phyloP scores from a whole-genome alignment of 2,888 invertebrate species.

The Schizotus pectinicornis region DNA sequence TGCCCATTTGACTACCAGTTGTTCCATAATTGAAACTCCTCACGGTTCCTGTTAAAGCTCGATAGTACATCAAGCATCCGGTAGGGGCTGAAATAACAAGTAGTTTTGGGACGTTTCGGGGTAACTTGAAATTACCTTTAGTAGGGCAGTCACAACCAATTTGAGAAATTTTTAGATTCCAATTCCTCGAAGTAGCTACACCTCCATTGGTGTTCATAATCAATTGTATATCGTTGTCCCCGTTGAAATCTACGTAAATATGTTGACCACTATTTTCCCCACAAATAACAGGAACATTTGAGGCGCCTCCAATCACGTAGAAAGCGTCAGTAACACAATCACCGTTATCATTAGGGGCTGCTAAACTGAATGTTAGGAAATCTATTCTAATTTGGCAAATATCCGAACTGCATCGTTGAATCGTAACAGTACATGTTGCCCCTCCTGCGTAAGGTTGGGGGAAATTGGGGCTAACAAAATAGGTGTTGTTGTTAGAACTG shows the following conservation, averaged over 20 bases:
- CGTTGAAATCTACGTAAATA: constrained; percentile 77
- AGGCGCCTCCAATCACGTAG: constrained; percentile 72
- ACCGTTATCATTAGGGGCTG: constrained; percentile 77
- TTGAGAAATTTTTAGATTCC: constrained; percentile 78
- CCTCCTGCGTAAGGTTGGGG: constrained; percentile 74
- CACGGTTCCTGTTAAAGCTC: constrained; percentile 66
- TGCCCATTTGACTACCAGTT: constrained; percentile 61
- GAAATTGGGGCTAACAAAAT: constrained; percentile 79
- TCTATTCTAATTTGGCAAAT: constrained; percentile 79
- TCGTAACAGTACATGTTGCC: constrained; percentile 71
- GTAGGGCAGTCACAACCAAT: constrained; percentile 74
- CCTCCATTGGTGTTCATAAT: constrained; percentile 68
- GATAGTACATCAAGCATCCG: constrained; percentile 78
- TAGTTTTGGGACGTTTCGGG: background rate
- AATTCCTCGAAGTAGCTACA: constrained; percentile 65
- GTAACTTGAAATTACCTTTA: constrained; percentile 59
- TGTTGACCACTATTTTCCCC: constrained; percentile 83
- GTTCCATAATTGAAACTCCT: constrained; percentile 77
- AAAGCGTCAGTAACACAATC: constrained; percentile 73
- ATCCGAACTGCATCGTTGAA: constrained; percentile 70
- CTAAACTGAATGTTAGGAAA: constrained; percentile 73
- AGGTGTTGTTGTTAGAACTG: constrained; percentile 78
- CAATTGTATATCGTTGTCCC: constrained; percentile 67
- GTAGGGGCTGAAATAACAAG: constrained; percentile 68
- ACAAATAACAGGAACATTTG: constrained; percentile 75